Base-by-base conservation (phyloP, 2,888 invertebrate genomes). In the Acanthacorydalis orientalis region DNA sequence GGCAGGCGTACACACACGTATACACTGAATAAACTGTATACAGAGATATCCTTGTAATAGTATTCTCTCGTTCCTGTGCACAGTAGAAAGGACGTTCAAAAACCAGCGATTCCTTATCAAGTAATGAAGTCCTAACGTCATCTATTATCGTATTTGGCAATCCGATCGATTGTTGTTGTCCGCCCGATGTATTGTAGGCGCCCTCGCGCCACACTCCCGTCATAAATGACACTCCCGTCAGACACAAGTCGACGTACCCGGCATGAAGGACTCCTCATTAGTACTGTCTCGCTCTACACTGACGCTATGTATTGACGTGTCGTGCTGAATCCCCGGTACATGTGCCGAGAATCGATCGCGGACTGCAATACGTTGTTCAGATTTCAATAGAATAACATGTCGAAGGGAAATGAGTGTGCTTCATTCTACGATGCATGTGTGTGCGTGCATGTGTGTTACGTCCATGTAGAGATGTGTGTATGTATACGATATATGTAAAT, bases 151-250 rank as follows among this genome's bases (percentile, higher is more conserved):
- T 23, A 23, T 31, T 42, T 31, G 42, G 16, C 42, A 31, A 42
- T 42, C 42, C 42, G 12, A 42, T 42, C 42, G 42, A 42, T 42
- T 42, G 42, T 42, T 42, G 42, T 42, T 42, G 42, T 42, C 42
- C 42, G 42, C 31, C 37, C 14, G 9, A 14, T 23, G 23, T 23
- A 23, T 37, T 37, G 37, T 14, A 14, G 14, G 37, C 12, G 37
- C 14, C 37, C 10, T 14, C n/a, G 37, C 37, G 2, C 37, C 37
- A 35, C 37, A n/a, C 37, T 35, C 37, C 12, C 37, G 23, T 23
- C 23, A 23, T 23, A 23, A 23, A 23, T 23, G 23, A 23, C 23
- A 23, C 23, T 23, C 23, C 23, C 23, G 23, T 23, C 23, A 38
- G 12, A 16, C 39, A 38, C 14, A 38, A 16, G 39, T 38, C 14